Base-by-base conservation (phyloP, 2,113 vertebrate genomes). In the Amia ocellicauda region DNA sequence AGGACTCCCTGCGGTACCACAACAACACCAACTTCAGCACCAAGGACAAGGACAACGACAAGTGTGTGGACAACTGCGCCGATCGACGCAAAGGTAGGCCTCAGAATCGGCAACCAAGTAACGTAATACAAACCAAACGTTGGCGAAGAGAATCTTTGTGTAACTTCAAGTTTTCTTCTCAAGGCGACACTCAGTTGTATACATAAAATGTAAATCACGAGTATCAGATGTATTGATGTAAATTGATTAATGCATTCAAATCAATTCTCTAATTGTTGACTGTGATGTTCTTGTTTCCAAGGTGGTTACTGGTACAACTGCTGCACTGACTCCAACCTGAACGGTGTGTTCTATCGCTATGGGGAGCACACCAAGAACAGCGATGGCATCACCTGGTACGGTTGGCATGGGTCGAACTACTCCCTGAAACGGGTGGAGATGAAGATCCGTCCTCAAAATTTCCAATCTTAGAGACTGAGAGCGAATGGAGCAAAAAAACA, bases 221-320 rank as follows among this genome's bases (percentile, higher is more conserved):
- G n/a, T n/a, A n/a, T n/a, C n/a, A n/a, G n/a, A n/a, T n/a, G n/a
- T n/a, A n/a, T n/a, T n/a, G n/a, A n/a, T n/a, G n/a, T n/a, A n/a
- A n/a, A n/a, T n/a, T n/a, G n/a, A n/a, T n/a, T n/a, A n/a, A n/a
- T n/a, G n/a, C n/a, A n/a, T n/a, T n/a, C n/a, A n/a, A n/a, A n/a
- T n/a, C n/a, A n/a, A n/a, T n/a, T n/a, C n/a, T n/a, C n/a, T n/a
- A n/a, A n/a, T n/a, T n/a, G n/a, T n/a, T n/a, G n/a, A n/a, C 28
- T 2, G 3, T 57, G 22, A 22, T 52, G 50, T 9, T 22, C 19
- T 22, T 16, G 23, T 29, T 4, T 10, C 3, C 7, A 28, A 99
- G 97, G 97, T 70, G 95, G 96, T 2, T 98, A 99, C 62, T 99
- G 97, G 97, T 99, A 99, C 83, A 99, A 97, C 86, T 98, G 96